Base-by-base conservation (phyloP, 2,797 vertebrate species). In the Clamator glandarius region DNA sequence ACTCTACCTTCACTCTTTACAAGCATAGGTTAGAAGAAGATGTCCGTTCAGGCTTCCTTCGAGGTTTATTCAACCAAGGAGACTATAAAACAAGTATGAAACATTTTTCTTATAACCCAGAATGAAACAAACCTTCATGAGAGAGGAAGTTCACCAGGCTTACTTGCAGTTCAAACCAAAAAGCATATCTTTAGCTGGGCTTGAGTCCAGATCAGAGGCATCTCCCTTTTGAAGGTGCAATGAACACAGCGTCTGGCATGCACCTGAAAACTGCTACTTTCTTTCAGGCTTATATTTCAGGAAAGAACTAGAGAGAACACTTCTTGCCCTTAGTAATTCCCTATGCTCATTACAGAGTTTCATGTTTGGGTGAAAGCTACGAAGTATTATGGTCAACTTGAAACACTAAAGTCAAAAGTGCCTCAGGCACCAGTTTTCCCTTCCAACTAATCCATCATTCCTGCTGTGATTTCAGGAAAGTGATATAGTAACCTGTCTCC, bases 371-470 rank as follows among this genome's bases (percentile, higher is more conserved):
- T 77, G 69, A 92, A 96, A 76, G 66, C 77, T 91, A 87, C 2
- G 3, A 89, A 81, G 93, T 79, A 81, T 92, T 91, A 81, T 76
- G 88, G 87, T 89, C 91, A 94, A 81, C 90, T 95, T 96, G 92
- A 96, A 96, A 80, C 73, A 80, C 58, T 82, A 70, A 86, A 92
- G 63, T 68, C 63, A 93, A 74, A 93, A 93, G 48, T 93, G 95
- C 95, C 96, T 70, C 39, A 82, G 86, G 93, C 94, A 95, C 91
- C 54, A 69, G 15, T 93, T 92, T 94, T 93, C 76, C 81, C 73
- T 87, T 97, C 93, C 95, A 95, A 93, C 78, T 96, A 96, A 98
- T 98, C 95, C 93, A 97, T 98, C 97, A 98, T 96, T 93, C 96
- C 93, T 95, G 95, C 96, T 61, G 84, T 51, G 95, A 96, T 92